Evolutionary conservation across 2,797 vertebrate genomes (phyloP), one percentile per base, ranked within the genome.

Genomic region (Liparis tanakae): DNA sequence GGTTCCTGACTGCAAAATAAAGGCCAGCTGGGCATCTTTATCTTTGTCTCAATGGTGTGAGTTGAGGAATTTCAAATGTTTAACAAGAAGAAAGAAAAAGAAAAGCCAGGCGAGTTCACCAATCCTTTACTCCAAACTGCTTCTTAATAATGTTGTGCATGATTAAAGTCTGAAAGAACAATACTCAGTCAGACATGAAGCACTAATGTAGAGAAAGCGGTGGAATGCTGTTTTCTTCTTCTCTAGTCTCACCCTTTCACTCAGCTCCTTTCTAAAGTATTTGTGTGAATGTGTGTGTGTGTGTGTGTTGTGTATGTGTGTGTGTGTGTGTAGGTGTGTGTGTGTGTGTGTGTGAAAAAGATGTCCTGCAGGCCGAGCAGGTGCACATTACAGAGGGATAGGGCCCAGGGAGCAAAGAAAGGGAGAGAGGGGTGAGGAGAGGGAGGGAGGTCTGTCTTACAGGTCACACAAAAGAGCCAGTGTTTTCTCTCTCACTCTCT

Each of bases 391-490:
- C 88, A 85, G 86, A 83, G 77, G 80, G 85, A 88, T 54, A 84
- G 81, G 83, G 89, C 80, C 55, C 79, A 90, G 60, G 85, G 88
- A 89, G 76, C 81, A 44, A 60, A 43, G 67, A 10, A 54, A 57
- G 55, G 51, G 53, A 22, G 72, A 22, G 59, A 33, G 6, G 46
- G 43, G 37, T 10, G 37, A 39, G 37, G 10, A 3, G 39, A 12
- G 10, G 74, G 71, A 33, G 65, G 20, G 46, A 56, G 56, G 72
- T 81, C 80, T 86, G 85, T 84, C 86, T 88, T 91, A 83, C 72
- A 80, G 82, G 84, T 88, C 80, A 61, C 72, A 92, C 89, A 92
- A 95, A 92, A 88, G 88, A 86, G 56, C 76, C 91, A 92, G 88
- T 91, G 91, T 93, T 91, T 87, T 85, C 72, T 83, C 65, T 77